Evolutionary conservation across 2,888 invertebrate species (phyloP).

Genomic region (Agonopterix heracliana): DNA sequence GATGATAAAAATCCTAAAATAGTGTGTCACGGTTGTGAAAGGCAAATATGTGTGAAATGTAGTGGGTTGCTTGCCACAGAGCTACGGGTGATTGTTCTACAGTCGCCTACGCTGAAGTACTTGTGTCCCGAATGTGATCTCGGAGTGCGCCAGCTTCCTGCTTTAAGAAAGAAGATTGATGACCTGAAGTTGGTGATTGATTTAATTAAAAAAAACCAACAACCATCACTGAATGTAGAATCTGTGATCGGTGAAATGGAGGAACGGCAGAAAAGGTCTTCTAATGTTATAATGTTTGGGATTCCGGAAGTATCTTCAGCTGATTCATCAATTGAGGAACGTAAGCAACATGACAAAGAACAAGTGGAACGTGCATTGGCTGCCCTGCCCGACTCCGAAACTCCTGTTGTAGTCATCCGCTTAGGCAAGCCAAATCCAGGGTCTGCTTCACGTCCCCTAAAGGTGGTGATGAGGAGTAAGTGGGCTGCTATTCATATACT

Average conservation of each 20-base stretch:
- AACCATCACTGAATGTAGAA: slow-evolving; percentile 1
- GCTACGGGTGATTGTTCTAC: slow-evolving; percentile 3
- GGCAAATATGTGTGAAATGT: slow-evolving; percentile 3
- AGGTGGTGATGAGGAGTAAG: slow-evolving; percentile 2
- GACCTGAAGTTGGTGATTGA: slow-evolving; percentile 1
- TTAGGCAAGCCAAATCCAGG: slow-evolving; percentile 5
- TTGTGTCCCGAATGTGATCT: slow-evolving; percentile 8
- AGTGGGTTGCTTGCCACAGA: slow-evolving; percentile 5
- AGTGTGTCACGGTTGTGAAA: slow-evolving; percentile 2
- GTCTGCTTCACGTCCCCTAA: not conserved
- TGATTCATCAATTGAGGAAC: slow-evolving; percentile 4
- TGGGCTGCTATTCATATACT: slow-evolving; percentile 1
- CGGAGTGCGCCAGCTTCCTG: slow-evolving; percentile 6
- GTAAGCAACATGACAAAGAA: slow-evolving; percentile 3
- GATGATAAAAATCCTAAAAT: slow-evolving; percentile 4
- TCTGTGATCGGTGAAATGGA: slow-evolving; percentile 1
- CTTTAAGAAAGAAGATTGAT: slow-evolving; percentile 1
- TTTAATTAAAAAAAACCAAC: not conserved
- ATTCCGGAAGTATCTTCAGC: not conserved
- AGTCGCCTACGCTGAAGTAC: slow-evolving; percentile 6
- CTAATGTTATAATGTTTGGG: slow-evolving; percentile 6
- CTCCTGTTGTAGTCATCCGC: slow-evolving; percentile 4
- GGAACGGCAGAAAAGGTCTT: slow-evolving; percentile 2
- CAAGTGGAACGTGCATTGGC: slow-evolving; percentile 5
- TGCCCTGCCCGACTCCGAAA: not conserved